Evolutionary conservation across 1,140 invertebrate species (phyloP).

Genomic region (Idris sp.): DNA sequence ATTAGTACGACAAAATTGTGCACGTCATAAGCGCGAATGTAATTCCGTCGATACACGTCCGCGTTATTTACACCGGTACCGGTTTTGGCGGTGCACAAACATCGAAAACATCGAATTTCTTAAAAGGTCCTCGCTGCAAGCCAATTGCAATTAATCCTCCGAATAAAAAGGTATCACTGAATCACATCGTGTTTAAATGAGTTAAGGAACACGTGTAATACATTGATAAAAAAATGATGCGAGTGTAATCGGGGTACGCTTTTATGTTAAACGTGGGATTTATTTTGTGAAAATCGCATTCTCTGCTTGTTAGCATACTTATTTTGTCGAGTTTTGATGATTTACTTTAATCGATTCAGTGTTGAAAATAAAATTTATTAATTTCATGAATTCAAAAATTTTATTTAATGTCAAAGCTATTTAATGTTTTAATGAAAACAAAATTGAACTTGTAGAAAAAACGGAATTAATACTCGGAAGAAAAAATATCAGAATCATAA

Average conservation of each 20-base stretch:
- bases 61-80: slow-evolving; percentile 46
- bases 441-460: no score
- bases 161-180: slow-evolving; percentile 49
- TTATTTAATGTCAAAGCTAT: no score
- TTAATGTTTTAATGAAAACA: no score
- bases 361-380: no score
- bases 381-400: no score
- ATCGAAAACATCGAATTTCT: slow-evolving; percentile 49
- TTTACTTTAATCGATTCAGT: no score
- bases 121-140: slow-evolving; percentile 38
- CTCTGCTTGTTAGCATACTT: no score
- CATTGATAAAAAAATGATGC: slow-evolving; percentile 28
- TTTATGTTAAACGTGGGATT: slow-evolving; percentile 11
- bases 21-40: slow-evolving; percentile 11
- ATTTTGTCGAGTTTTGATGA: no score
- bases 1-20: slow-evolving; percentile 36
- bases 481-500: no score
- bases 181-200: slow-evolving; percentile 32
- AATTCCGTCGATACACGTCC: slow-evolving; percentile 37
- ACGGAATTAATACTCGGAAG: no score
- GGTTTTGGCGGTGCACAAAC: slow-evolving; percentile 40
- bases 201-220: slow-evolving; percentile 43
- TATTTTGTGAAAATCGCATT: slow-evolving; percentile 17
- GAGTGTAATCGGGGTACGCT: slow-evolving; percentile 1
- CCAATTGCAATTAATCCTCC: slow-evolving; percentile 50